phyloP scores from a whole-genome alignment of 1,140 invertebrate species.

The Manduca sexta region DNA sequence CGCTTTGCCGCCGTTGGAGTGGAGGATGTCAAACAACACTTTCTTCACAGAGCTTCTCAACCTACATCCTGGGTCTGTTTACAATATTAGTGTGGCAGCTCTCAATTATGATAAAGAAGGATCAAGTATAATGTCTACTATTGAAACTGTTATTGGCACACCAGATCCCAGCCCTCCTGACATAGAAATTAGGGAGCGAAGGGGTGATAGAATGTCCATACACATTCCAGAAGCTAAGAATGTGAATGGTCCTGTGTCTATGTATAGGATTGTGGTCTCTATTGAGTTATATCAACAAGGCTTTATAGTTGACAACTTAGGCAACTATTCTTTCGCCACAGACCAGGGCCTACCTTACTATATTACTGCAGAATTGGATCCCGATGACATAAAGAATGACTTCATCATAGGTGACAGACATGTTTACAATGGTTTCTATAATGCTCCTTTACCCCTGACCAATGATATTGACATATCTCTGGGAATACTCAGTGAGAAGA shows the following conservation, averaged over 20 bases:
- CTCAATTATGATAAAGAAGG: constrained; percentile 77
- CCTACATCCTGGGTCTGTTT: constrained; percentile 81
- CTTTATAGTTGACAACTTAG: constrained; percentile 74
- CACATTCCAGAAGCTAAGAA: constrained; percentile 77
- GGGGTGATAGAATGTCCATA: constrained; percentile 75
- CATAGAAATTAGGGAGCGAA: constrained; percentile 76
- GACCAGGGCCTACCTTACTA: constrained; percentile 81
- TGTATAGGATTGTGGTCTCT: constrained; percentile 82
- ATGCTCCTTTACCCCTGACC: constrained; percentile 81
- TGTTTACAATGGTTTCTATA: constrained; percentile 84
- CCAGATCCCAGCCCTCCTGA: constrained; percentile 78
- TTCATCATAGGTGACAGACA: constrained; percentile 87
- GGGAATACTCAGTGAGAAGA: constrained; percentile 80
- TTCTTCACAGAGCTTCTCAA: constrained; percentile 73
- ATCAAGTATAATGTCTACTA: constrained; percentile 64
- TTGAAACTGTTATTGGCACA: constrained; percentile 81
- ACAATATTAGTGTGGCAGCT: constrained; percentile 80
- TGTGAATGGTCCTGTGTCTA: constrained; percentile 82
- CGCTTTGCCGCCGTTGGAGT: constrained; percentile 49
- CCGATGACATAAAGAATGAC: constrained; percentile 72
- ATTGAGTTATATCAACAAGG: constrained; percentile 76
- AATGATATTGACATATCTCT: constrained; percentile 81
- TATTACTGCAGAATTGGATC: constrained; percentile 83
- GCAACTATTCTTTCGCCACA: constrained; percentile 75
- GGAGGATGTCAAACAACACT: constrained; percentile 68